Percentiles rank a stretch among this genome's conserved stretches.
Conservation (phyloP, 2,797 vertebrate species). For the Miichthys miiuy region DNA sequence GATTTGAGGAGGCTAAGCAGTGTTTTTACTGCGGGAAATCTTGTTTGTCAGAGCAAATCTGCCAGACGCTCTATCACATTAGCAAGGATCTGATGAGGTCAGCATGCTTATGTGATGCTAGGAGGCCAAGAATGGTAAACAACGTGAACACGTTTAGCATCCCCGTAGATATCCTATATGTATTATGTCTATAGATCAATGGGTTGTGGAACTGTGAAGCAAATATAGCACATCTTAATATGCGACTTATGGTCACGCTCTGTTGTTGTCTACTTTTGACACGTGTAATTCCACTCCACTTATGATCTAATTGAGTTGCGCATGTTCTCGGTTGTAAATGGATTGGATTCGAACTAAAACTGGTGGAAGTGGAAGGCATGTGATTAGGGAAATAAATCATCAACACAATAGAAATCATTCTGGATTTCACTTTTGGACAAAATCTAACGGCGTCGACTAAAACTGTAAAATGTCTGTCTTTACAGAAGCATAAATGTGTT, state of each 20-base stretch:
- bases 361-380: not conserved
- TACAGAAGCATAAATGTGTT: not conserved
- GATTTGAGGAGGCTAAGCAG: conserved; percentile 15
- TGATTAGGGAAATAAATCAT: not conserved
- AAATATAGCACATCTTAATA: conserved; percentile 5
- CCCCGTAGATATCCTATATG: conserved; percentile 42
- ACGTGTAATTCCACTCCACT: not conserved
- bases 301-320: conserved; percentile 18
- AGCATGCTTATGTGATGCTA: conserved; percentile 47
- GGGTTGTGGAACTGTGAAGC: conserved; percentile 34
- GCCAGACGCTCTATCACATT: conserved; percentile 43
- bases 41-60: conserved; percentile 44
- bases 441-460: not conserved
- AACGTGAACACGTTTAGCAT: conserved; percentile 38
- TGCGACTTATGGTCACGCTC: not conserved
- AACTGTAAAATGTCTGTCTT: not conserved
- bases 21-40: conserved; percentile 41
- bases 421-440: not conserved
- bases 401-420: not conserved
- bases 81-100: conserved; percentile 58
- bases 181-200: conserved; percentile 33
- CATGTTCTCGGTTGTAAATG: not conserved
- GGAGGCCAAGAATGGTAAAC: conserved; percentile 52
- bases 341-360: not conserved
- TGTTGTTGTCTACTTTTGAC: not conserved